Evolutionary conservation across 2,113 vertebrate species (phyloP), one percentile per base, ranked within the genome.

Genomic region (Nycticorax nycticorax): DNA sequence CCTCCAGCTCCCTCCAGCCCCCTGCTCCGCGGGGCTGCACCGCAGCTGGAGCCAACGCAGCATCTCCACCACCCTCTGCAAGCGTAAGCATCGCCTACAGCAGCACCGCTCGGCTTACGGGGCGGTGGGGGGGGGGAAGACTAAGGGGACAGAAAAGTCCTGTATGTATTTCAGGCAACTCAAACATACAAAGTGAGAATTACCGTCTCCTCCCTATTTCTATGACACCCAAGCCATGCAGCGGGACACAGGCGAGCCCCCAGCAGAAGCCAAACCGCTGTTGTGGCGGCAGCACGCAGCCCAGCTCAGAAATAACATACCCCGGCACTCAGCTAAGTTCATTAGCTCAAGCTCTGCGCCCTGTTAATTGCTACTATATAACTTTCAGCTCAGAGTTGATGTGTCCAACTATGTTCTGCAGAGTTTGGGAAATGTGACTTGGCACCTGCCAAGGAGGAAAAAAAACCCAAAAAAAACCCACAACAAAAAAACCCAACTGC

Each of bases 211-310:
- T 84, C 55, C 41, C 20, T 85, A 10, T 21, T 73, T 55, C 77
- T 47, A 26, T 26, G 55, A 11, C 87, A 93, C 55, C 48, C 16
- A 33, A 57, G 56, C 17, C 26, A 26, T 2, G 4, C 78, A 74
- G 63, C 32, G 19, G 60, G 69, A 74, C 60, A 19, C 12, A n/a
- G 35, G 53, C 0, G 11, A 64, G 22, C 15, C 43, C 79, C 23
- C 50, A 39, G 93, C 39, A 92, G 82, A 76, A 82, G 71, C 35
- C 2, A 3, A 68, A 63, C 47, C 0, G 0, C 69, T 28, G 69
- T 66, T 39, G 39, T 12, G 24, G 69, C 7, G 5, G 52, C 75
- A 72, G 41, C 10, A 12, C 0, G 0, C 0, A 3, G 55, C 35
- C 4, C 3, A 80, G 56, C 47, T 64, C 85, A 37, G 43, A 78